Conservation (phyloP, 2,797 vertebrate genomes). For the Gila robusta region DNA sequence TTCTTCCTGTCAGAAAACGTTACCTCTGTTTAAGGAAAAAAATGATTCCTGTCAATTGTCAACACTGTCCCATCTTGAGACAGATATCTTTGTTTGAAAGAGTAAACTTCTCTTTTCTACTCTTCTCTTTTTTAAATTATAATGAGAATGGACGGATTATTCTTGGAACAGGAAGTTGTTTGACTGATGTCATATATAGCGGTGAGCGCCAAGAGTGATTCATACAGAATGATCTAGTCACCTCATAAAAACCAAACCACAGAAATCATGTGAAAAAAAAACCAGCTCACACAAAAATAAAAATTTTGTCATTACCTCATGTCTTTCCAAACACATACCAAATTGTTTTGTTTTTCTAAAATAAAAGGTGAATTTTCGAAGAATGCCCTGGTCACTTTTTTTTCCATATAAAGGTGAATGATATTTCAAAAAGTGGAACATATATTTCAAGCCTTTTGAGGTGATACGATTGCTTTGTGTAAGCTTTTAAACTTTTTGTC, state of each 20-base stretch:
- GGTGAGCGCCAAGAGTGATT: conserved; percentile 52
- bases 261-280: conserved; percentile 20
- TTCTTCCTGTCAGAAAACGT: neutral
- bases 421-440: neutral
- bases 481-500: neutral
- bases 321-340: neutral
- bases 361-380: neutral
- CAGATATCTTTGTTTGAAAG: neutral
- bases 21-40: neutral
- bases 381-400: neutral
- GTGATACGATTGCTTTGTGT: neutral
- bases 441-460: neutral
- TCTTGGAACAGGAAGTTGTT: conserved; percentile 27
- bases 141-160: conserved; percentile 25
- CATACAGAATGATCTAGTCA: conserved; percentile 41
- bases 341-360: too few relatives aligned
- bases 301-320: neutral
- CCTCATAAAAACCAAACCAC: conserved; percentile 45
- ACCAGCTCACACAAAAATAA: neutral
- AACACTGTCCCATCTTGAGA: conserved; percentile 8
- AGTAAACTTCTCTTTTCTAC: neutral
- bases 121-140: neutral
- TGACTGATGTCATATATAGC: conserved; percentile 48
- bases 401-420: neutral
- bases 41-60: neutral